phyloP scores from a whole-genome alignment of 2,797 vertebrate species.

The Potorous gilbertii region DNA sequence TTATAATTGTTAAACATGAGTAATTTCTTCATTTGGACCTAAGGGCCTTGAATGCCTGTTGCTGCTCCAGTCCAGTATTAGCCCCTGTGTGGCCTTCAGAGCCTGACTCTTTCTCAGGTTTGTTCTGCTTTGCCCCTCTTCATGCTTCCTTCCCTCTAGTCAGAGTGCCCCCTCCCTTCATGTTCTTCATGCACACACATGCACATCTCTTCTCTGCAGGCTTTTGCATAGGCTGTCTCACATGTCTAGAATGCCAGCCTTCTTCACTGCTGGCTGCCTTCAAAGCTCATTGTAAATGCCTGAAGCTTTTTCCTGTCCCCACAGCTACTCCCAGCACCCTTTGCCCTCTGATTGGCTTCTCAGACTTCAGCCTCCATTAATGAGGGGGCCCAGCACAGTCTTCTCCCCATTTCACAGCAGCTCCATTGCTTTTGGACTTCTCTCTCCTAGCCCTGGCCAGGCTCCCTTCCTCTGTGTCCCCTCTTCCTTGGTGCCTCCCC shows the following conservation, averaged over 20 bases:
- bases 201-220: neutral
- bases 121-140: neutral
- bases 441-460: neutral
- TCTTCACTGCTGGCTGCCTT: neutral
- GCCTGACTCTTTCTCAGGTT: neutral
- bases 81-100: too few species aligned
- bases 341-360: neutral
- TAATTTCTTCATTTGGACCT: neutral
- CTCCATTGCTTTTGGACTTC: neutral
- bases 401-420: neutral
- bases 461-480: neutral
- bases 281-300: neutral
- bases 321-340: neutral
- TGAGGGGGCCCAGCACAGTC: neutral
- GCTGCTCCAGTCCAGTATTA: neutral
- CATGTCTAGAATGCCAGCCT: neutral
- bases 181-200: neutral
- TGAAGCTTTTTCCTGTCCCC: too few species aligned
- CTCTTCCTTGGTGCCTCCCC: neutral
- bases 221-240: neutral
- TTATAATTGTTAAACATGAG: neutral
- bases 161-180: neutral
- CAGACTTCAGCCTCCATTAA: neutral
- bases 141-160: neutral
- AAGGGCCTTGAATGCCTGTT: neutral